Base-by-base conservation (phyloP, 2,888 invertebrate species). In the Andrena flavipes region DNA sequence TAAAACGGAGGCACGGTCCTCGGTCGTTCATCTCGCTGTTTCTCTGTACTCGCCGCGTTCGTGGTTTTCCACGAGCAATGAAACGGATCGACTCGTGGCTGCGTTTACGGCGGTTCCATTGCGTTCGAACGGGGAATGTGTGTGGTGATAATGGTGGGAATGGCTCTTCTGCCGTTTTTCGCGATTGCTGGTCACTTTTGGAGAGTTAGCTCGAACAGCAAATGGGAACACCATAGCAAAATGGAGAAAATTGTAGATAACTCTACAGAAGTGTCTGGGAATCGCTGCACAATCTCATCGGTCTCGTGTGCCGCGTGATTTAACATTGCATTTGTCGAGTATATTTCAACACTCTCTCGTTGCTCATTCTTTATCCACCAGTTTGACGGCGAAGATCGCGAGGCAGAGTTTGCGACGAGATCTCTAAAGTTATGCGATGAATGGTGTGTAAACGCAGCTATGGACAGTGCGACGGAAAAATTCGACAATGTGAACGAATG, bases 81-180 rank as follows among this genome's bases (percentile, higher is more conserved):
- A 23, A 29, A 76, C 60, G 51, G 77, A 54, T 51, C 60, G 69
- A 74, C 62, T 49, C 75, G 77, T 82, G 87, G 80, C 75, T 83
- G 81, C 89, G 74, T 87, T 85, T 84, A 70, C 67, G 76, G 75
- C 62, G 73, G 68, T 79, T 87, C 74, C 59, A 82, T 59, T 63
- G 72, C 64, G 33, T 33, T 16, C 48, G 26, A 2, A 56, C 10
- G 6, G 1, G 1, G 26, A 2, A 51, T 59, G 29, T 5, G 42
- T 42, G 42, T 16, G 42, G 4, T 5, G 42, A 16, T 5, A 3
- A 42, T 16, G 42, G 13, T 42, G 13, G 42, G 42, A 51, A 20
- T 2, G 51, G 16, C 20, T 20, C 7, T 51, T 8, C 20, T 6
- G 20, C 2, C 51, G 51, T 30, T 30, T 13, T 0, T 20, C 65